Conservation (phyloP, 1,140 invertebrate species). For the Zaprionus camerounensis region DNA sequence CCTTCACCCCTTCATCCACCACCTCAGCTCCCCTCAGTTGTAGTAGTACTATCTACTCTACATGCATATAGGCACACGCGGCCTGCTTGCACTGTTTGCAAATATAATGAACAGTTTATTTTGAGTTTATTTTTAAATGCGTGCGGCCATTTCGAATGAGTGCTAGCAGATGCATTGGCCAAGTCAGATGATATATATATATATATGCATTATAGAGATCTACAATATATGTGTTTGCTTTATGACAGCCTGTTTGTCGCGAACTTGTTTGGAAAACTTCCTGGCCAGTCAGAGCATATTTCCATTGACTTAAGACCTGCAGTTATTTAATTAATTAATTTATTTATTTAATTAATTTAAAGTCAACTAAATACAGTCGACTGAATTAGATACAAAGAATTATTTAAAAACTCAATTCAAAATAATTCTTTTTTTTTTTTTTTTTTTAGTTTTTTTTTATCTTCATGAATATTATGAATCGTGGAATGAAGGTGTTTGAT, state of each 20-base stretch:
- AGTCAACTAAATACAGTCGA: too few relatives aligned
- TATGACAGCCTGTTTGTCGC: not conserved
- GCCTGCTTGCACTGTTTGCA: constrained; percentile 21
- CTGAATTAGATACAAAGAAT: too few relatives aligned
- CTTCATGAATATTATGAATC: too few relatives aligned
- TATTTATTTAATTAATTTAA: too few relatives aligned
- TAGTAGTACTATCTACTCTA: constrained; percentile 48
- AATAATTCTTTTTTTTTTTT: too few relatives aligned
- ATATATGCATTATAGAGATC: not conserved
- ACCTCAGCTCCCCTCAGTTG: not conserved
- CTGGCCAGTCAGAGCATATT: too few relatives aligned
- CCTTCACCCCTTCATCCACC: not conserved
- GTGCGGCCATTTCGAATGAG: constrained; percentile 43
- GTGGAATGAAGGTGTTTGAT: too few relatives aligned
- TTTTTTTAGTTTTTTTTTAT: too few relatives aligned
- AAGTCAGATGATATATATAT: constrained; percentile 1
- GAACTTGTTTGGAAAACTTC: not conserved
- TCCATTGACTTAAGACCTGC: too few relatives aligned
- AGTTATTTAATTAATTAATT: too few relatives aligned
- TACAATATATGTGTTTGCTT: not conserved
- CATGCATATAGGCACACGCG: not conserved
- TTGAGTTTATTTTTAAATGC: constrained; percentile 42
- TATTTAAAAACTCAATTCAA: too few relatives aligned
- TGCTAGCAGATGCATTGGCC: constrained; percentile 39
- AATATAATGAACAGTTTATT: constrained; percentile 52